These are phyloP conservation scores for Rhynchonycteris naso DNA, from an alignment of 2,797 vertebrate genomes.

Conservation along the genomic window DNA sequence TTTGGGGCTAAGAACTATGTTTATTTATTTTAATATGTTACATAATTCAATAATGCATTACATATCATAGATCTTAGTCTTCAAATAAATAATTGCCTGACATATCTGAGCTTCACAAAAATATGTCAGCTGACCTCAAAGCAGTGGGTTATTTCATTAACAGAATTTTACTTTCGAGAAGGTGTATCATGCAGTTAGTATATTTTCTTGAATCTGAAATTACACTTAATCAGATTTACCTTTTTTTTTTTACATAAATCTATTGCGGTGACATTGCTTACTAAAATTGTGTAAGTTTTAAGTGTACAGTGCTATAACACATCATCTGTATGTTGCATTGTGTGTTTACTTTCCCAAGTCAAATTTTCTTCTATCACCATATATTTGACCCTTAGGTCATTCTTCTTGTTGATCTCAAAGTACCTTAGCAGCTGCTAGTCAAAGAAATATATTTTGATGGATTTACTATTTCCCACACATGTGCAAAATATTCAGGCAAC, in stretches of 20 bases:
- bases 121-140: neutral
- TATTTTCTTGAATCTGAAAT: slow-evolving; percentile 24
- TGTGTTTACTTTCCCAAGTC: neutral
- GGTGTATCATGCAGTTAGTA: neutral
- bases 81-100: neutral
- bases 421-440: neutral
- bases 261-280: neutral
- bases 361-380: neutral
- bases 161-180: neutral
- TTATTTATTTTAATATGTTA: neutral
- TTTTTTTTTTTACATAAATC: neutral
- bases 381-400: neutral
- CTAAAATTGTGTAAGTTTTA: neutral
- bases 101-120: neutral
- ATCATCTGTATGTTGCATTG: neutral
- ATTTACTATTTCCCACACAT: neutral
- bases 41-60: neutral
- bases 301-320: neutral
- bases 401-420: neutral
- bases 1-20: neutral
- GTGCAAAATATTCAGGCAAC: neutral
- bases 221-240: neutral
- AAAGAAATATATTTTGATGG: neutral
- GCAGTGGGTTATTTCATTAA: neutral
- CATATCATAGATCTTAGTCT: neutral